Evolutionary conservation across 2,888 invertebrate genomes (phyloP), one percentile per base, ranked within the genome.

Genomic region (Crepidodera aurea): DNA sequence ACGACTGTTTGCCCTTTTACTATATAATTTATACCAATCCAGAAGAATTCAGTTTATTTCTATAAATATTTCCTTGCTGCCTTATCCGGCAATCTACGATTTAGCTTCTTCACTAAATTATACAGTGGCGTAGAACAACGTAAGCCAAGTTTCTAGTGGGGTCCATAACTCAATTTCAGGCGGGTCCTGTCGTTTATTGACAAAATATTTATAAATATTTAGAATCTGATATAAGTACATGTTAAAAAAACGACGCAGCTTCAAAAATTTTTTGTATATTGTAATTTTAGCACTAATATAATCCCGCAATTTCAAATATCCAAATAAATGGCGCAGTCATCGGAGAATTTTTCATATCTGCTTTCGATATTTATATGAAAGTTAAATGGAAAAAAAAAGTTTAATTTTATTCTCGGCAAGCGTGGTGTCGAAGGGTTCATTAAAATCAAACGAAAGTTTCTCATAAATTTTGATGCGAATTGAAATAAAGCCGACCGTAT

Each of bases 11-110:
- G 67, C 74, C 73, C 70, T 34, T 73, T 75, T 74, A 70, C 73
- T 71, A 69, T 67, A 72, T 73, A 73, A 75, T 75, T 75, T 75
- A 75, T 72, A 75, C 74, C 74, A 73, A 75, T 73, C 71, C 69
- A 57, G 73, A 75, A 72, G 74, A 73, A 76, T 75, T 73, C 69
- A 67, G 73, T 71, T 69, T 74, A 75, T 75, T 75, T 75, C 72
- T 69, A n/a, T n/a, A n/a, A n/a, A n/a, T n/a, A n/a, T n/a, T n/a
- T n/a, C n/a, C n/a, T 46, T 64, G 61, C 58, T 25, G 56, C 60
- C 68, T 68, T 71, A 72, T 71, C 71, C 64, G 55, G 46, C 25
- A 55, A 63, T 68, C 66, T 68, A 7, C 7, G 25, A 3, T 7
- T 32, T 29, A 51, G 46, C 57, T 19, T 29, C 42, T 46, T n/a